These are phyloP conservation scores for western clawed frog (Xenopus tropicalis) DNA, from an alignment of 2,113 vertebrate species.

Conservation along the genomic window UCB_Xtro_10.0 CM004449.2:77790501-77791000, in stretches of 20 bases:
- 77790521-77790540: not conserved
- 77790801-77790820: not conserved
- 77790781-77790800: conserved; percentile 12
- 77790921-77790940: no score
- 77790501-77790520: conserved; percentile 18
- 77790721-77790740: not conserved
- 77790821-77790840: not conserved
- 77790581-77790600: conserved; percentile 10
- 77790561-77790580: not conserved
- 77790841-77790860: no score
- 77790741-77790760: not conserved
- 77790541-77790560: not conserved
- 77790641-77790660: conserved; percentile 18
- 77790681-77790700: conserved; percentile 26
- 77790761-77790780: conserved; percentile 2
- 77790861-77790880: no score
- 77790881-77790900: no score
- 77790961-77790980: no score
- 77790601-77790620: not conserved
- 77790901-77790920: no score
- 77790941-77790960: no score
- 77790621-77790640: not conserved
- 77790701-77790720: not conserved
- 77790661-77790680: conserved; percentile 37
- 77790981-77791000: no score